Base-by-base conservation (phyloP, 2,888 invertebrate genomes). In the Pollenia angustigena region DNA sequence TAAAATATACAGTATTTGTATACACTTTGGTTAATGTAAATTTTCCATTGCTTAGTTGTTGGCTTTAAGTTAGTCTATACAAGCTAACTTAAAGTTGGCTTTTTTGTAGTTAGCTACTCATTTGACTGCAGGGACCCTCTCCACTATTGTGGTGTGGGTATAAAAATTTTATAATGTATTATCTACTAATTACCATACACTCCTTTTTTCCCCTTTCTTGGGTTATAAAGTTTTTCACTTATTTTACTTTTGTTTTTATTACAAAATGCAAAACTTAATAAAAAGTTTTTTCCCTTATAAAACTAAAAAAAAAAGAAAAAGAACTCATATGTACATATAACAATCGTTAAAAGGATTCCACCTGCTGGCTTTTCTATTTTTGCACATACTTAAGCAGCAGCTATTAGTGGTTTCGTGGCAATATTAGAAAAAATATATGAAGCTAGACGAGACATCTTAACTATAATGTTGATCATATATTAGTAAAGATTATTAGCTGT, bases 401-500 rank as follows among this genome's bases (percentile, higher is more conserved):
- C 18, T 66, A 79, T 84, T 84, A 71, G 76, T 71, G 76, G 82
- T 82, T 76, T 62, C 52, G 46, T 46, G n/a, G 40, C 42, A 76
- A 76, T 75, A 75, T 81, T 60, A 44, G 66, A 46, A 42, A 9
- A 69, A 69, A 74, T 54, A 79, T 68, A 64, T 72, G 72, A 78
- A n/a, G 42, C 48, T 62, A 66, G 72, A 76, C 83, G 83, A 87
- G 87, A 87, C 87, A 74, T 81, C 83, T 87, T 74, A 72, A 83
- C 60, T 81, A 74, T 81, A 83, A 87, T 81, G 81, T 66, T 87
- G 66, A 87, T 76, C 83, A 87, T 87, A 87, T 87, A 87, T 87
- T 87, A 87, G 66, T 11, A 60, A 42, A 81, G 83, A 87, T 87
- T 87, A 87, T 87, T 87, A 81, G 83, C 87, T 87, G 81, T 64